These are phyloP conservation scores for Zygogramma bicolorata DNA, from an alignment of 2,888 invertebrate genomes.

Conservation along the genomic window DNA sequence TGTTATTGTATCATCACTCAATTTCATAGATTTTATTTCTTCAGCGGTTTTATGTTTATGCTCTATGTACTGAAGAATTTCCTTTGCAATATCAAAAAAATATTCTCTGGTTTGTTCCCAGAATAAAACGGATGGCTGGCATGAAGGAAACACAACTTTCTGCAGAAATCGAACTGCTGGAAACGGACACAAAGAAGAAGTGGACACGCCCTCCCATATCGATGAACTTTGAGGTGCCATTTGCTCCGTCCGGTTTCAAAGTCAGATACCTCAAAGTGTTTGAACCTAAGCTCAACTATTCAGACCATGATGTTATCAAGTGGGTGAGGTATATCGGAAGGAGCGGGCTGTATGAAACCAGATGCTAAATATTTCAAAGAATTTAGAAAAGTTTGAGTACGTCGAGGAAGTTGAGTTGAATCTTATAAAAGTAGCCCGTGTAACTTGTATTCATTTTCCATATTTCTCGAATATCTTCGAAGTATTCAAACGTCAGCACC, in stretches of 20 bases:
- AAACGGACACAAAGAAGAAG: conserved; percentile 99
- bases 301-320: conserved; percentile 99
- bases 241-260: conserved; percentile 99
- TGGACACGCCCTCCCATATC: conserved; percentile 99
- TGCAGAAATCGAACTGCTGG: conserved; percentile 97
- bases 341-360: conserved; percentile 98
- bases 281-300: conserved; percentile 99
- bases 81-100: no score
- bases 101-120: conserved; percentile 57
- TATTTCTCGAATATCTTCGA: background rate
- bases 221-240: conserved; percentile 99
- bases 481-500: background rate
- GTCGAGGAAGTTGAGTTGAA: background rate
- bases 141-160: conserved; percentile 99
- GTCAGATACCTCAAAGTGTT: conserved; percentile 99
- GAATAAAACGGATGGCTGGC: conserved; percentile 93
- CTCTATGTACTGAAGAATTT: no score
- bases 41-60: no score
- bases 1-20: no score
- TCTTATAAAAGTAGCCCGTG: no score
- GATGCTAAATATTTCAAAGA: conserved; percentile 79
- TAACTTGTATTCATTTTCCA: background rate
- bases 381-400: background rate
- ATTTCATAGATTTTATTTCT: no score
- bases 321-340: conserved; percentile 99